Evolutionary conservation across 2,113 vertebrate species (phyloP).

Genomic region (Prinia subflava): DNA sequence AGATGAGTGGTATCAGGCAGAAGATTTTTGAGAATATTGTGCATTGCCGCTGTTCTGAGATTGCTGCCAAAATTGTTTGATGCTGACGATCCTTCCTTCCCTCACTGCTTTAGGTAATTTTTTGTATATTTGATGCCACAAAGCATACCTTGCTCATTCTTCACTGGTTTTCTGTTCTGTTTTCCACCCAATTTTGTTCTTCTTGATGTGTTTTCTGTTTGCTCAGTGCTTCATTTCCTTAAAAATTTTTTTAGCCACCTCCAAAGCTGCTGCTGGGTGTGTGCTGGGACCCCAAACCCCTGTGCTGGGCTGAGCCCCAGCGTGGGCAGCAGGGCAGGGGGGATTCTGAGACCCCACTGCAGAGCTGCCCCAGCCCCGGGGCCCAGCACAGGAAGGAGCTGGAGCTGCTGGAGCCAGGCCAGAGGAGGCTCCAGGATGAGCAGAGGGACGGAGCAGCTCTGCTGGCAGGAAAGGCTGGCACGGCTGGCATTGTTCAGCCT

Average conservation of each 20-base stretch:
- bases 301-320: not conserved
- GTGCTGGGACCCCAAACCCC: not conserved
- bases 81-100: not conserved
- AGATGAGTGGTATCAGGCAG: not conserved
- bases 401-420: not conserved
- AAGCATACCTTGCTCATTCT: not conserved
- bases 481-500: not conserved
- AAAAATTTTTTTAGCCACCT: not conserved
- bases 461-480: not conserved
- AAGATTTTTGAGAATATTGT: too few relatives aligned
- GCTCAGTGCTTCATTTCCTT: not conserved
- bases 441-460: not conserved
- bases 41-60: rapidly evolving
- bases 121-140: not conserved
- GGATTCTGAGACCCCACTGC: not conserved
- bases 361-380: not conserved
- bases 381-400: not conserved
- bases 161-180: not conserved
- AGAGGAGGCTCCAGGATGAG: not conserved
- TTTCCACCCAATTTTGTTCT: not conserved
- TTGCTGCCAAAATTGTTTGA: not conserved
- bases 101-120: not conserved
- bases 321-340: not conserved
- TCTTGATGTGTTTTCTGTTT: not conserved
- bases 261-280: not conserved